Percentiles rank a stretch among this genome's conserved stretches.
Evolutionary conservation across 1,140 invertebrate species (phyloP).

Genomic region (Eriosoma lanigerum): DNA sequence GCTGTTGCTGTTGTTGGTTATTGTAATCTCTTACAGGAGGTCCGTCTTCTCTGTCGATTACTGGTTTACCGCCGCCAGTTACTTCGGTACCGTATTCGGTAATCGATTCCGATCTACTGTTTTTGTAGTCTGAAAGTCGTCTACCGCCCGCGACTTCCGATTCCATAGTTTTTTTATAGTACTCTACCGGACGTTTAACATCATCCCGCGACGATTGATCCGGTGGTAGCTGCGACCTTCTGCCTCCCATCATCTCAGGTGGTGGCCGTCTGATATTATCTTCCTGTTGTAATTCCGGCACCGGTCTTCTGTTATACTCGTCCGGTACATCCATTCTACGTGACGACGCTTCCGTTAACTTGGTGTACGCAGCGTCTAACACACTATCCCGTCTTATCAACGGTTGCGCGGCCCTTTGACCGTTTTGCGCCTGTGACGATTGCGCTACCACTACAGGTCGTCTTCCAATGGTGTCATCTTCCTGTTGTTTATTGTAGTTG

Average conservation of each 20-base stretch:
- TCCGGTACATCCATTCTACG: neutral
- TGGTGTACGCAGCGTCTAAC: neutral
- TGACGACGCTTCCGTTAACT: neutral
- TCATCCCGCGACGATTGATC: neutral
- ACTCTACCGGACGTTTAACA: neutral
- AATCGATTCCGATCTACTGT: neutral
- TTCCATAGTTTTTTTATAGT: neutral
- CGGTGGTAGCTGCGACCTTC: neutral
- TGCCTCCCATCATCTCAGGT: neutral
- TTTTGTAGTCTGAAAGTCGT: neutral
- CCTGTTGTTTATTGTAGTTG: neutral
- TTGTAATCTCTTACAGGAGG: neutral
- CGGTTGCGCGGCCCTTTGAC: neutral
- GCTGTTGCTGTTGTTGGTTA: neutral
- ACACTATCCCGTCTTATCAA: constrained; percentile 21
- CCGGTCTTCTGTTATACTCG: neutral
- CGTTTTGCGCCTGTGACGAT: neutral
- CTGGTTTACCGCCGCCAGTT: neutral
- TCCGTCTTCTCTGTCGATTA: neutral
- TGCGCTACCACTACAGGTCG: neutral
- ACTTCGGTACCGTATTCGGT: neutral
- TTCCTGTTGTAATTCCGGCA: neutral
- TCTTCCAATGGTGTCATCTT: neutral
- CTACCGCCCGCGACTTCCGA: neutral
- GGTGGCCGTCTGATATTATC: neutral